Evolutionary conservation across 2,113 vertebrate species (phyloP), one percentile per base, ranked within the genome.

Genomic region (Lethenteron reissneri): DNA sequence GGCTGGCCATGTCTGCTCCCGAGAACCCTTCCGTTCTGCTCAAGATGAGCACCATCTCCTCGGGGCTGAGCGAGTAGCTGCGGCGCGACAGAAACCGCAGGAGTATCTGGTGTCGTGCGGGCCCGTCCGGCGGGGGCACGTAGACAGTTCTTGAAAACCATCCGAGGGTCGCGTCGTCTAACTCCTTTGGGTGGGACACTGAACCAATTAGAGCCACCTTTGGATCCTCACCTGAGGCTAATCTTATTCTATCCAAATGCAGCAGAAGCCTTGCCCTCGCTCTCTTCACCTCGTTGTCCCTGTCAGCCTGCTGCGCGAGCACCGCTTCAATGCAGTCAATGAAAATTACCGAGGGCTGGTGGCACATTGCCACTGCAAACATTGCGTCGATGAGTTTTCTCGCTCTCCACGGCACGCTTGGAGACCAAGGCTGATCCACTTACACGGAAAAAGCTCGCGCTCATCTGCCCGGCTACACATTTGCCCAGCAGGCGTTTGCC

Each of bases 211-310:
- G 64, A 68, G 64, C 64, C 41, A 41, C 41, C 41, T 41, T 41
- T 41, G 41, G 41, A 41, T 41, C 41, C 41, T 41, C 41, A 41
- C 41, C 41, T 41, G 41, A 41, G 25, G 64, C 25, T n/a, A 68
- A 25, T n/a, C 64, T n/a, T n/a, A 68, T 68, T n/a, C 64, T n/a
- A 68, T 68, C 64, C n/a, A 68, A 25, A 68, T 68, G 64, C 64
- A 68, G 64, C 9, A 68, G n/a, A 17, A 68, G 64, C n/a, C 64
- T n/a, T 11, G 64, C 25, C 41, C 41, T 41, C n/a, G 64, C 64
- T 17, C n/a, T n/a, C n/a, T 11, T n/a, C n/a, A 25, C 25, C 9
- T n/a, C 64, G 25, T 68, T 25, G 25, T 25, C 64, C 25, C 64
- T 25, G n/a, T 68, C 64, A 25, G 64, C n/a, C n/a, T 25, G 25